Evolutionary conservation across 2,888 invertebrate genomes (phyloP), one percentile per base, ranked within the genome.

Genomic region (Catocala nupta): DNA sequence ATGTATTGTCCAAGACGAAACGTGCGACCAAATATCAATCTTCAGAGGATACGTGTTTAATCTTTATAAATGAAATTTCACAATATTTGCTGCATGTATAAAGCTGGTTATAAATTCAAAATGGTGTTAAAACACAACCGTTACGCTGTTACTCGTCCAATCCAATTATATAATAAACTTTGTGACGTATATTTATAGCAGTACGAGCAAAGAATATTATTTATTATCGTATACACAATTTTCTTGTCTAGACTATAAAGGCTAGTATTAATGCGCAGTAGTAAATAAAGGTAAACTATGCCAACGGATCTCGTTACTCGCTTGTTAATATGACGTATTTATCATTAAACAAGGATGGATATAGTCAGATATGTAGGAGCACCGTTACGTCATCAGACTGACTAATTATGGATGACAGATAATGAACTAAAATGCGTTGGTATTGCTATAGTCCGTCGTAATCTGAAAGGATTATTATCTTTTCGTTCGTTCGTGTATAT

Each of bases 31-130:
- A n/a, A 44, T n/a, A 9, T 44, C 43, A 44, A 44, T 11, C 9
- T 44, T 44, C 43, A 1, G 9, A 39, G n/a, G 16, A 1, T 11
- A 44, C 11, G 2, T 44, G 11, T 25, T 25, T 25, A 25, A 44
- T 44, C 43, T 44, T 44, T 44, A 9, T 5, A 44, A 44, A 44
- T 44, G 1, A 44, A 44, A 11, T 71, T 65, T 59, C 48, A 42
- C 64, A 58, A 53, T 68, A 72, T 71, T 71, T 71, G 67, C 71
- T 68, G 59, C 59, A 39, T 60, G 68, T 68, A 65, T 65, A 57
- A 71, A 71, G 55, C 56, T 36, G 62, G 68, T 55, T 64, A 71
- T 71, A 71, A 71, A 71, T 65, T 71, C 68, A 48, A 68, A 62
- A 68, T 59, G 4, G 64, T 70, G 55, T 65, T 68, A 33, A 55